phyloP scores from a whole-genome alignment of 2,888 invertebrate species.

The Agelastica alni region DNA sequence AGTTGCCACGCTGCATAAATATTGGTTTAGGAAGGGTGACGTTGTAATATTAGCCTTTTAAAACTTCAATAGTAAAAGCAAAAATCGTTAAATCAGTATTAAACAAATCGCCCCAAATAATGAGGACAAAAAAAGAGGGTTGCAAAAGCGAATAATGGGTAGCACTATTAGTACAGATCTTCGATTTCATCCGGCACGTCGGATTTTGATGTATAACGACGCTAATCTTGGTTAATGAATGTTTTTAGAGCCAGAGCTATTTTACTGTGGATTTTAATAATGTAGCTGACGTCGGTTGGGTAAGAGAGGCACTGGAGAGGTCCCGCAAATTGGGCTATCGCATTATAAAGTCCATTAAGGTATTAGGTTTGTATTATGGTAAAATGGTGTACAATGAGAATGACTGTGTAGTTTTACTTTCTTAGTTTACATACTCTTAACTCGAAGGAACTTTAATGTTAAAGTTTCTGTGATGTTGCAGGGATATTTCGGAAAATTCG shows the following conservation, averaged over 20 bases:
- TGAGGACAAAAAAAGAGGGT: slow-evolving; percentile 1
- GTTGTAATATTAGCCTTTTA: too few species aligned
- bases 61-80: too few species aligned
- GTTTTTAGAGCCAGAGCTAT: slow-evolving; percentile 18
- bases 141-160: slow-evolving; percentile 8
- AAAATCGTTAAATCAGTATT: background rate
- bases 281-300: slow-evolving; percentile 3
- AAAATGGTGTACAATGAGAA: slow-evolving; percentile 4
- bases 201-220: slow-evolving; percentile 30
- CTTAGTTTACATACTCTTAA: background rate
- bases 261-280: slow-evolving; percentile 27
- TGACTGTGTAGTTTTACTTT: slow-evolving; percentile 4
- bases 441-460: slow-evolving; percentile 5
- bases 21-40: too few species aligned
- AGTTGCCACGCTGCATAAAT: too few species aligned
- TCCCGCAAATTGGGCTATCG: slow-evolving; percentile 15
- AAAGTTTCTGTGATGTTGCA: background rate
- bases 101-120: background rate
- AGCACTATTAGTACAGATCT: slow-evolving; percentile 19
- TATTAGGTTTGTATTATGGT: slow-evolving; percentile 15
- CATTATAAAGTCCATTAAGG: slow-evolving; percentile 23
- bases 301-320: slow-evolving; percentile 9
- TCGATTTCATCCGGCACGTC: slow-evolving; percentile 16
- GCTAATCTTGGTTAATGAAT: slow-evolving; percentile 30
- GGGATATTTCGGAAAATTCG: too few species aligned